These are phyloP conservation scores for Phaethornis superciliosus DNA, from an alignment of 2,113 vertebrate species.

Conservation along the genomic window DNA sequence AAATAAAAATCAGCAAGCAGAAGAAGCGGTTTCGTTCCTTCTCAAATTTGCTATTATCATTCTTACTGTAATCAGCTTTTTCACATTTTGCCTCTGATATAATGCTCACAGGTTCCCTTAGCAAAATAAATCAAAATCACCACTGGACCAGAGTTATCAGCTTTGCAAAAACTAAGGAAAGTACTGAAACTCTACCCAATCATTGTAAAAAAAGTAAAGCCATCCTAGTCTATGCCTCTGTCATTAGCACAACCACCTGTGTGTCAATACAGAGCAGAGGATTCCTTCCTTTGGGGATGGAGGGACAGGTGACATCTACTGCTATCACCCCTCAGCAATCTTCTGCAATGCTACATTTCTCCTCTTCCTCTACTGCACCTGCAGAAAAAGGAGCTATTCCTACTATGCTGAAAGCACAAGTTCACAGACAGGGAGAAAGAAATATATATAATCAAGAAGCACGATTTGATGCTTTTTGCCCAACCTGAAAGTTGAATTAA, in stretches of 20 bases:
- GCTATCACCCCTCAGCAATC: background rate
- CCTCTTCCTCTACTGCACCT: background rate
- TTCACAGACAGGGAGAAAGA: background rate
- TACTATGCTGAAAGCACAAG: background rate
- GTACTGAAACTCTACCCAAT: background rate
- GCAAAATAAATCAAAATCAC: background rate
- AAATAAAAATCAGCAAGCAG: background rate
- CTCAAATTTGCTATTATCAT: slow-evolving; percentile 8
- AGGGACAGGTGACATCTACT: background rate
- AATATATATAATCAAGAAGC: background rate
- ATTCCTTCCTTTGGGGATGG: background rate
- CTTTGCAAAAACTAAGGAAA: background rate
- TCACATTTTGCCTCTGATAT: background rate
- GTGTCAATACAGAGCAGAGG: background rate
- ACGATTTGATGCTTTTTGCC: background rate
- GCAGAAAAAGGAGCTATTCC: background rate
- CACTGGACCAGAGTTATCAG: background rate
- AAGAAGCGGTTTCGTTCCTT: background rate
- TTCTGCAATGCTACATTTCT: background rate
- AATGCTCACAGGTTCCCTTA: background rate
- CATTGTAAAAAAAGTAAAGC: background rate
- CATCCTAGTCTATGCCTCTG: background rate
- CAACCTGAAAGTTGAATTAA: background rate
- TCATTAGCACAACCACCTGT: background rate
- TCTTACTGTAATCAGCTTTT: background rate